Evolutionary conservation across 2,113 vertebrate species (phyloP).

Genomic region (Datnioides undecimradiatus): DNA sequence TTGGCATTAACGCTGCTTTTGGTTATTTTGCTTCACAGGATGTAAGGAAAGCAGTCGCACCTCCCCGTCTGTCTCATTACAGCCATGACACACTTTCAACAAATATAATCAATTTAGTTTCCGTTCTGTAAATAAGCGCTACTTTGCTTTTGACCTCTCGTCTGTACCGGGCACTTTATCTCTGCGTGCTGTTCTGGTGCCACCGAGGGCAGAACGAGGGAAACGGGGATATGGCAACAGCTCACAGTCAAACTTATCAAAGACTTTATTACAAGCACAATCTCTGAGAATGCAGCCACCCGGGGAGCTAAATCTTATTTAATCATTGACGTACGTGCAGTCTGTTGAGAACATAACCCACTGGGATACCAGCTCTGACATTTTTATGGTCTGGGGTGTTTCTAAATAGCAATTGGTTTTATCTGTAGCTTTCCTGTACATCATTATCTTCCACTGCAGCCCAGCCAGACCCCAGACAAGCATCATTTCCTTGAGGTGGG

Average conservation of each 20-base stretch:
- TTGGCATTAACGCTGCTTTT: neutral
- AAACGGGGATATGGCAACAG: neutral
- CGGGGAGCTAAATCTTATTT: constrained; percentile 46
- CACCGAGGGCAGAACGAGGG: neutral
- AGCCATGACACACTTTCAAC: neutral
- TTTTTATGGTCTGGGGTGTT: constrained; percentile 69
- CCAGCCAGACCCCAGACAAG: constrained; percentile 63
- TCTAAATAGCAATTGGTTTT: constrained; percentile 66
- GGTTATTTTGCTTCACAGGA: neutral
- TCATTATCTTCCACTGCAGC: constrained; percentile 66
- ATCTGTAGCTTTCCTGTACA: constrained; percentile 70
- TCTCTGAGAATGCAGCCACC: constrained; percentile 37
- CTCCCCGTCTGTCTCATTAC: neutral
- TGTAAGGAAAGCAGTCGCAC: neutral
- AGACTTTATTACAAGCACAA: constrained; percentile 47
- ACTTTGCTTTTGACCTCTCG: neutral
- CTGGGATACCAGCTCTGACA: constrained; percentile 43
- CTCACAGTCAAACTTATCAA: constrained; percentile 5
- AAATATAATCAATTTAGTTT: neutral
- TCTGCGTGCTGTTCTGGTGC: constrained; percentile 1
- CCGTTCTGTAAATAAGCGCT: no score
- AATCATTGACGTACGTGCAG: constrained; percentile 57
- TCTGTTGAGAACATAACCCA: constrained; percentile 48
- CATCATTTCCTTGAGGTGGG: constrained; percentile 76
- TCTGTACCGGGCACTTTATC: neutral